Base-by-base conservation (phyloP, 2,797 vertebrate genomes). In the Crenuchus spilurus region DNA sequence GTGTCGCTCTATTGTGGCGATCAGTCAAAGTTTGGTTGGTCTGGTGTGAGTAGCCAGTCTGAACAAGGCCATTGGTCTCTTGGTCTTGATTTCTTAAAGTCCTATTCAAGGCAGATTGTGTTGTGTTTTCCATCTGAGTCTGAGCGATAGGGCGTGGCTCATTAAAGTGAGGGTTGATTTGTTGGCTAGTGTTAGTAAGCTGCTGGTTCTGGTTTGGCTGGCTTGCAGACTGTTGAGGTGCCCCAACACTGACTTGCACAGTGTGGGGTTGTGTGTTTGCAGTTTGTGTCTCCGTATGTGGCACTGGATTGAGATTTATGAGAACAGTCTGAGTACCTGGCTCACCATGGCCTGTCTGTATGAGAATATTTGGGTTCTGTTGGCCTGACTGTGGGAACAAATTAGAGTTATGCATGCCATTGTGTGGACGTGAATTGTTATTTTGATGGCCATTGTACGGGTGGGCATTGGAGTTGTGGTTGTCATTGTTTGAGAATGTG, bases 191-290 rank as follows among this genome's bases (percentile, higher is more conserved):
- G 14, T 16, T 58, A 13, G 1, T 8, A 26, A 28, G 18, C 16
- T 61, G 41, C 30, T 37, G 42, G 2, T 62, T 76, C 18, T 79
- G 54, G 70, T 77, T 62, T 31, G 69, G 67, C 16, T 72, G 81
- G 9, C 46, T 41, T 62, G 54, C 13, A 31, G 70, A 49, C n/a
- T 41, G 33, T 2, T 90, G 67, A 69, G 80, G 90, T 0, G 91
- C 84, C 71, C 87, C 91, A 0, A 93, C 84, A 76, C 90, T 93
- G 57, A 94, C 85, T 13, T 93, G 86, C 69, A 94, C 88, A 4
- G 87, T 83, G n/a, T 91, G 89, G 49, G 90, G 79, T 41, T 84
- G 91, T 6, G 82, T 68, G 4, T 69, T 72, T 49, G 39, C 77
- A 73, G 75, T 88, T 11, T 72, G 75, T 41, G 85, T 84, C 33